phyloP scores from a whole-genome alignment of 2,113 vertebrate genomes.

The Neofelis nebulosa region DNA sequence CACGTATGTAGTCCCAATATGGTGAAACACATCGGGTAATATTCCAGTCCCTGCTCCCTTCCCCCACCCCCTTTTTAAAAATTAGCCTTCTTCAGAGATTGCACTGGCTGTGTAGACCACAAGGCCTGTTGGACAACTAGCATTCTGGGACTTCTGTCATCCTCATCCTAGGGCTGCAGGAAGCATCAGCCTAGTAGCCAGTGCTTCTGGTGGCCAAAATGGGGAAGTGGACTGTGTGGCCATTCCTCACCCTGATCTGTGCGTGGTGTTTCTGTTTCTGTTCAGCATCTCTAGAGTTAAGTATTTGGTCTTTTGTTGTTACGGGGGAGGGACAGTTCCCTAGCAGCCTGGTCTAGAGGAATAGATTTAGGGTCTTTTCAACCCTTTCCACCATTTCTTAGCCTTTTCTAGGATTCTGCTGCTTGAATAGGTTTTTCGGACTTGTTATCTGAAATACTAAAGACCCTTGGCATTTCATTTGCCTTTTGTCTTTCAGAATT shows the following conservation, averaged over 20 bases:
- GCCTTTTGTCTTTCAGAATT: slow-evolving; percentile 31
- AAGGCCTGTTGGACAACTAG: not conserved
- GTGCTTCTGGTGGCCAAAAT: slow-evolving; percentile 1
- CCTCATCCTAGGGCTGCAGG: not conserved
- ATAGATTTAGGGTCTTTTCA: slow-evolving; percentile 13
- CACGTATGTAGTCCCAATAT: not conserved
- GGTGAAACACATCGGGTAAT: not conserved
- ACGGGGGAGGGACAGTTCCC: not conserved
- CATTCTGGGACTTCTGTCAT: not conserved
- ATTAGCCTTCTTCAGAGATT: not conserved
- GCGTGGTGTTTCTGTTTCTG: slow-evolving; percentile 1
- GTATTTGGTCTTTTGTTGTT: not conserved
- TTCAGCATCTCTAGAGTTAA: slow-evolving; percentile 4
- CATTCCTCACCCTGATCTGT: not conserved
- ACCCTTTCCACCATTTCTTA: not conserved
- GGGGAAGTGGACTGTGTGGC: not conserved
- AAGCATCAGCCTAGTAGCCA: slow-evolving; percentile 7
- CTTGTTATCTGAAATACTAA: not conserved
- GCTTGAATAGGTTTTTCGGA: slow-evolving; percentile 31
- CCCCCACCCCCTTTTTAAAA: not conserved
- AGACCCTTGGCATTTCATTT: not conserved
- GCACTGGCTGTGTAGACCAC: not conserved
- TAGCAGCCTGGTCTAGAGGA: not conserved
- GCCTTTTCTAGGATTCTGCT: not conserved
- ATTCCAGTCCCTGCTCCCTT: not conserved